phyloP scores from a whole-genome alignment of 2,797 vertebrate species.

The Ispidina picta region DNA sequence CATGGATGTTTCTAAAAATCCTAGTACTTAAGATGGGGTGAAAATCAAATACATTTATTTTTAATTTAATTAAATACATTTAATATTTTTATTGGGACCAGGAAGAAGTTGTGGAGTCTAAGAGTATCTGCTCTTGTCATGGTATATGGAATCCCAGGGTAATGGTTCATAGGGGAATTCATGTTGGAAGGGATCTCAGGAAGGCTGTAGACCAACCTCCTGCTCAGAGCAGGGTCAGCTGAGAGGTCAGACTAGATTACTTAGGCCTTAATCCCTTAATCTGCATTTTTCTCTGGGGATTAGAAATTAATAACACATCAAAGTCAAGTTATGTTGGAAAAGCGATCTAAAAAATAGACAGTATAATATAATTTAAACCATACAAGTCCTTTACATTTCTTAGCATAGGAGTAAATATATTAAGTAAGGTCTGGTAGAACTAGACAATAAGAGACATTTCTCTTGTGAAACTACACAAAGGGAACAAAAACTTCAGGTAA shows the following conservation, averaged over 20 bases:
- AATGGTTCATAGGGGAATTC: no score
- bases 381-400: neutral
- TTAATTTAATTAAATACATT: neutral
- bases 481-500: neutral
- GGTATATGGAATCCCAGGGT: neutral
- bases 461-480: neutral
- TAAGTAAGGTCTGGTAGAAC: neutral
- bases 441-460: neutral
- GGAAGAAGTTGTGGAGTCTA: neutral
- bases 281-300: neutral
- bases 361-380: constrained; percentile 1
- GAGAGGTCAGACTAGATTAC: no score
- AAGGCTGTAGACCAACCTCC: no score
- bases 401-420: neutral
- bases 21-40: neutral
- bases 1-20: neutral
- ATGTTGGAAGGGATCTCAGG: no score
- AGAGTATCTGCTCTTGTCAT: neutral
- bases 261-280: neutral
- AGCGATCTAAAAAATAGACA: neutral
- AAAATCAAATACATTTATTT: neutral
- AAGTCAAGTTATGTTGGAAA: neutral
- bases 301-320: neutral
- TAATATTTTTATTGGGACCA: neutral
- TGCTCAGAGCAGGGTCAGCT: no score